Percentiles rank a stretch among this genome's conserved stretches.
These are phyloP conservation scores for Acrobasis consociella DNA, from an alignment of 2,888 invertebrate genomes.

Conservation along the genomic window DNA sequence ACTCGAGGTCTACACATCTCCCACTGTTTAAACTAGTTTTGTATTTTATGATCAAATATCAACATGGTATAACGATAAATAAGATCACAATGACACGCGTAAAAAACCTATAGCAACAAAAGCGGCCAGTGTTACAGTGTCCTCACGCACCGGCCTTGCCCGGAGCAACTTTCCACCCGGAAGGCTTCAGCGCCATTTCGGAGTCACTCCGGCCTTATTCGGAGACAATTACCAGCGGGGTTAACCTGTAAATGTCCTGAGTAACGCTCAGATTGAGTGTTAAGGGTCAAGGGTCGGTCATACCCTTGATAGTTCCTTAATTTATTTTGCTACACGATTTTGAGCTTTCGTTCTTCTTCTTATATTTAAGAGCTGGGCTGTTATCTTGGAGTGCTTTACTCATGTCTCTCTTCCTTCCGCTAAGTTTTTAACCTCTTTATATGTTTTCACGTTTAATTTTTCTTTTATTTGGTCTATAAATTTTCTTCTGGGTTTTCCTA, in stretches of 20 bases:
- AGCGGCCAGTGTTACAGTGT: conserved; percentile 51
- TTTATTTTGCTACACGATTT: background rate
- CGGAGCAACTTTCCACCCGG: conserved; percentile 76
- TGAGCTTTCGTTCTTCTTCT: background rate
- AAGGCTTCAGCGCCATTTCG: conserved; percentile 50
- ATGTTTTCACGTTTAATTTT: too few species aligned
- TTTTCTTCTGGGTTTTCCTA: too few species aligned
- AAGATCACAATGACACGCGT: too few species aligned
- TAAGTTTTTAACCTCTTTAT: too few species aligned
- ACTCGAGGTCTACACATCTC: too few species aligned
- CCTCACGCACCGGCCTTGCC: conserved; percentile 62
- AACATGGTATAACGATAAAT: too few species aligned
- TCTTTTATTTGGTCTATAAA: too few species aligned
- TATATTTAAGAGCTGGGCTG: too few species aligned
- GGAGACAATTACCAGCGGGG: conserved; percentile 24
- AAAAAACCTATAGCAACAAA: conserved; percentile 24
- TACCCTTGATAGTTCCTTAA: conserved; percentile 10
- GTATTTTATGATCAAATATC: too few species aligned
- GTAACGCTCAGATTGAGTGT: conserved; percentile 11
- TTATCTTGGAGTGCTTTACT: too few species aligned
- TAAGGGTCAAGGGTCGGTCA: conserved; percentile 14
- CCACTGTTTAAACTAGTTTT: too few species aligned
- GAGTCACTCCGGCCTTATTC: conserved; percentile 29
- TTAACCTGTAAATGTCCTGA: conserved; percentile 18
- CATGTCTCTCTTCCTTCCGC: too few species aligned